Evolutionary conservation across 1,140 invertebrate species (phyloP).

Genomic region (Aporrectodea caliginosa): DNA sequence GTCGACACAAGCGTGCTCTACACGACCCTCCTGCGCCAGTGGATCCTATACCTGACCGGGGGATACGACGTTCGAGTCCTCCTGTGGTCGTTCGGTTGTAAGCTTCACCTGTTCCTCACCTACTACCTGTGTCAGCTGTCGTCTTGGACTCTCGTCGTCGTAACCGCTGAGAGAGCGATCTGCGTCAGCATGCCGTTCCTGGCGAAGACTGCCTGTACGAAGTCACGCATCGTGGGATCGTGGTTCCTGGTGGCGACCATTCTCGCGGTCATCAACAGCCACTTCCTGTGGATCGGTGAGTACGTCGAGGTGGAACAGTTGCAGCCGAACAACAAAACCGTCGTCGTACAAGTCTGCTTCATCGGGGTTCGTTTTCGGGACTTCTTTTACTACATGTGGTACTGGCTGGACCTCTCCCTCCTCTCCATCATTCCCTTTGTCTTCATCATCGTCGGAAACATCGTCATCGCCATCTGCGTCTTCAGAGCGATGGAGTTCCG

Average conservation of each 20-base stretch:
- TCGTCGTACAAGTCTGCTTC: background rate
- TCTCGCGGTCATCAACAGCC: constrained; percentile 36
- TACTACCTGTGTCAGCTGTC: constrained; percentile 25
- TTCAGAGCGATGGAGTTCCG: background rate
- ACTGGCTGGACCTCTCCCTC: constrained; percentile 16
- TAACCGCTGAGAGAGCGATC: constrained; percentile 34
- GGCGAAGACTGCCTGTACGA: background rate
- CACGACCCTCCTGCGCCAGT: constrained; percentile 20
- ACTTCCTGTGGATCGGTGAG: constrained; percentile 42
- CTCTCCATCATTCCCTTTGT: constrained; percentile 6
- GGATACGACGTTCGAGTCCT: constrained; percentile 14
- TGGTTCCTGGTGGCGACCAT: background rate
- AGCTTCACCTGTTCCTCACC: constrained; percentile 7
- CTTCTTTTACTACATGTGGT: background rate
- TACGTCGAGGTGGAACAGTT: background rate
- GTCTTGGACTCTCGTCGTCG: constrained; percentile 35
- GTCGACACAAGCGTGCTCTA: constrained; percentile 25
- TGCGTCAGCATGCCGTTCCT: constrained; percentile 29
- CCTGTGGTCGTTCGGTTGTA: constrained; percentile 14
- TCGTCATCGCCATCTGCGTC: constrained; percentile 19
- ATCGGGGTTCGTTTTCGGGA: background rate
- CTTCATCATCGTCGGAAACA: constrained; percentile 8
- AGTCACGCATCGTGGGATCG: background rate
- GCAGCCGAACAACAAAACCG: background rate
- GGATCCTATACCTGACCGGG: constrained; percentile 10